These are phyloP conservation scores for Colostygia pectinataria DNA, from an alignment of 2,888 invertebrate genomes.

Conservation along the genomic window DNA sequence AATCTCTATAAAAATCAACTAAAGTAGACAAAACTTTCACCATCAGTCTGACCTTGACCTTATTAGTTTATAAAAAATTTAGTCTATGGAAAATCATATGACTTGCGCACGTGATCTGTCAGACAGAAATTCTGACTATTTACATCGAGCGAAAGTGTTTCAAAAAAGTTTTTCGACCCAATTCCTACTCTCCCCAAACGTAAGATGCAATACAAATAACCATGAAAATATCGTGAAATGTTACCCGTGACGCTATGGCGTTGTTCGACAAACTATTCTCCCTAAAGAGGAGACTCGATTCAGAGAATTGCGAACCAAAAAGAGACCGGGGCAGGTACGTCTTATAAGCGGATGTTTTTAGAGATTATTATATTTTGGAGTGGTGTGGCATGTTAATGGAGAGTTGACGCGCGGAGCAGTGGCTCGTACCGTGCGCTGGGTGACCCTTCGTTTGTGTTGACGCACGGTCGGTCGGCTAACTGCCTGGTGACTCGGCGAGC, in stretches of 20 bases:
- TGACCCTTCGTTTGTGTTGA: slow-evolving; percentile 55
- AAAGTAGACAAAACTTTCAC: too few species aligned
- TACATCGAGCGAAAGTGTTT: slow-evolving; percentile 49
- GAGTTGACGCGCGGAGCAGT: slow-evolving; percentile 58
- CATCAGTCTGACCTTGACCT: slow-evolving; percentile 59
- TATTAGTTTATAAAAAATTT: slow-evolving; percentile 39
- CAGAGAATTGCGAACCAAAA: slow-evolving; percentile 64
- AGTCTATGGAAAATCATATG: slow-evolving; percentile 78
- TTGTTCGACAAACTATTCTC: slow-evolving; percentile 88
- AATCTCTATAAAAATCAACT: too few species aligned
- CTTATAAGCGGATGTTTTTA: slow-evolving; percentile 56
- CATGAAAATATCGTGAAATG: slow-evolving; percentile 58
- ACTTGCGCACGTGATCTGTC: slow-evolving; percentile 77
- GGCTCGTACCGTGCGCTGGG: slow-evolving; percentile 41
- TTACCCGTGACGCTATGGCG: slow-evolving; percentile 84
- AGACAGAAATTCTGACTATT: slow-evolving; percentile 49
- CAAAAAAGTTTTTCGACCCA: slow-evolving; percentile 38
- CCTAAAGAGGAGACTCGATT: slow-evolving; percentile 83
- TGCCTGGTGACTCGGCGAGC: slow-evolving; percentile 48
- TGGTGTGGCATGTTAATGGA: slow-evolving; percentile 48
- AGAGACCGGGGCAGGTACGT: slow-evolving; percentile 79
- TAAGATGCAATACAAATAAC: slow-evolving; percentile 47
- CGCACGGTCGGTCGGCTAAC: slow-evolving; percentile 59
- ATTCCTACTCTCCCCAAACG: slow-evolving; percentile 9
- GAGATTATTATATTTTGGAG: slow-evolving; percentile 63